phyloP scores from a whole-genome alignment of 2,888 invertebrate genomes.

The Elmis aenea region DNA sequence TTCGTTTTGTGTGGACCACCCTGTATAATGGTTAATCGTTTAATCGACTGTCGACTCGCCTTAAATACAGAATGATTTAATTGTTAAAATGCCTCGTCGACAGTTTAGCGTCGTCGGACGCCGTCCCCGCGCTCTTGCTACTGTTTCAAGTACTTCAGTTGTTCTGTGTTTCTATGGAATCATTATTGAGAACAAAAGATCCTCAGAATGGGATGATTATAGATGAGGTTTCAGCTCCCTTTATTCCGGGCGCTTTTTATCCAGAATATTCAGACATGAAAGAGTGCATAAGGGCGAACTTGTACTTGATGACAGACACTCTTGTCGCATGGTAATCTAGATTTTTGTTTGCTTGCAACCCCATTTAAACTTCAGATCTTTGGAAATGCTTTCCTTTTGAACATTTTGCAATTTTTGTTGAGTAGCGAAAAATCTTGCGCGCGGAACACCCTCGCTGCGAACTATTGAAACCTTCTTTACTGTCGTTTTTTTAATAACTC shows the following conservation, averaged over 20 bases:
- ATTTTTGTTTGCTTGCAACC: slow-evolving; percentile 34
- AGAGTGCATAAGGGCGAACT: slow-evolving; percentile 21
- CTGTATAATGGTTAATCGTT: no score
- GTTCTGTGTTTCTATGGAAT: slow-evolving; percentile 31
- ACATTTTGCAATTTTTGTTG: no score
- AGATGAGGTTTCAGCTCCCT: slow-evolving; percentile 40
- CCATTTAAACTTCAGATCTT: slow-evolving; percentile 18
- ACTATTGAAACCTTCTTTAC: no score
- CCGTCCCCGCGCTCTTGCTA: slow-evolving; percentile 12
- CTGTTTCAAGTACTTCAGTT: slow-evolving; percentile 21
- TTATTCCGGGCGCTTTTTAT: slow-evolving; percentile 30
- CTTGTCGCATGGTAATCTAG: slow-evolving; percentile 30
- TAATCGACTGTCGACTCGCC: no score
- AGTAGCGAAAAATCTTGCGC: no score
- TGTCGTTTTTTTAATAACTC: no score
- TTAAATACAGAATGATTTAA: no score
- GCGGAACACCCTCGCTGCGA: no score
- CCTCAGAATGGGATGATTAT: slow-evolving; percentile 47
- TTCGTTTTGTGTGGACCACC: no score
- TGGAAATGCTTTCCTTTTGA: no score
- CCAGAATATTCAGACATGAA: slow-evolving; percentile 35
- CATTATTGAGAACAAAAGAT: slow-evolving; percentile 48
- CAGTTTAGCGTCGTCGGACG: slow-evolving; percentile 18
- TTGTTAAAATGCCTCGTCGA: no score
- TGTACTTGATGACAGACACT: slow-evolving; percentile 18